Evolutionary conservation across 2,797 vertebrate species (phyloP).

Genomic region (Chiloscyllium punctatum): DNA sequence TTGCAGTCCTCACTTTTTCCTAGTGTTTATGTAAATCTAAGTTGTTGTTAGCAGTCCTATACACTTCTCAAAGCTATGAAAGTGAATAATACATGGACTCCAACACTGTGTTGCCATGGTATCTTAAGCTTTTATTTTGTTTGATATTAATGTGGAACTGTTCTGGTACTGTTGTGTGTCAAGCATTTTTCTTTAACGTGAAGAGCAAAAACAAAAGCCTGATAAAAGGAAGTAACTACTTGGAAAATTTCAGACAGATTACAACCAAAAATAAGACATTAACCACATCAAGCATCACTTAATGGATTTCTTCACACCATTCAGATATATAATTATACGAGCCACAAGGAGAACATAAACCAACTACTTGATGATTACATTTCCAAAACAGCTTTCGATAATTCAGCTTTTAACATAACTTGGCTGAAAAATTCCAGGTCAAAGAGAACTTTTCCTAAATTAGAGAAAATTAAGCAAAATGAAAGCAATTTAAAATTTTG

Average conservation of each 20-base stretch:
- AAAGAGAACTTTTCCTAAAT: background rate
- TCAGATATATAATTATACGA: background rate
- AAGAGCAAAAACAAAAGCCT: background rate
- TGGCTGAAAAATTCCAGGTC: background rate
- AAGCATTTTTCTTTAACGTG: background rate
- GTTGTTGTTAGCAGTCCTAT: background rate
- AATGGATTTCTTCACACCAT: background rate
- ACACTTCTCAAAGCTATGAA: background rate
- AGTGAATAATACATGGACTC: background rate
- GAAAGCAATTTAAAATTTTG: background rate
- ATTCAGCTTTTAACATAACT: background rate
- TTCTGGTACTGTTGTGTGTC: background rate
- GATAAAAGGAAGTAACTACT: background rate
- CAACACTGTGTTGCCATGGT: background rate
- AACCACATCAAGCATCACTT: background rate
- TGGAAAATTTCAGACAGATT: background rate
- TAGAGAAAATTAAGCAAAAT: background rate
- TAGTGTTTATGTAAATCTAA: background rate
- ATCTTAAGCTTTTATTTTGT: background rate
- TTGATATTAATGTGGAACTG: background rate
- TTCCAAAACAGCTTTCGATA: background rate
- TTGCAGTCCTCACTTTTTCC: no score
- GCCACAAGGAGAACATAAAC: background rate
- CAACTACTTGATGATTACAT: background rate
- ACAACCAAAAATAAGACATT: background rate